Evolutionary conservation across 1,140 invertebrate species (phyloP).

Genomic region (Dendroctonus valens): DNA sequence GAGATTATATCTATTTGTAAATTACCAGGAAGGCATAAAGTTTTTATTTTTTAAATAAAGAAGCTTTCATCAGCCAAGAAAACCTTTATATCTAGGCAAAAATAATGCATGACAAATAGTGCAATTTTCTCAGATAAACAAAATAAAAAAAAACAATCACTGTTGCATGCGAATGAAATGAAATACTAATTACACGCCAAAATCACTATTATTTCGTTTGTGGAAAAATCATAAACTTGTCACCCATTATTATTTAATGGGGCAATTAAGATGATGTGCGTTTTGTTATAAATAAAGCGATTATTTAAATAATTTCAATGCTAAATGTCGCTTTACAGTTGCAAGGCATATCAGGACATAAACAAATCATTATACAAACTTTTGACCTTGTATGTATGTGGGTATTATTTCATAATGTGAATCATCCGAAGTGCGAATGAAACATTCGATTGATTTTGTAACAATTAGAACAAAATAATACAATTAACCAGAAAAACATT

Average conservation of each 20-base stretch:
- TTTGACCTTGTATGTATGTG: slow-evolving; percentile 11
- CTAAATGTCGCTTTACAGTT: slow-evolving; percentile 1
- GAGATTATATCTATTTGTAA: no score
- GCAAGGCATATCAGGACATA: not conserved
- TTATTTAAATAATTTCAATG: slow-evolving; percentile 16
- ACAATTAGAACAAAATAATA: not conserved
- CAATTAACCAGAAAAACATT: not conserved
- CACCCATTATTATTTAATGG: not conserved
- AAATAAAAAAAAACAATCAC: not conserved
- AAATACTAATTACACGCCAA: not conserved
- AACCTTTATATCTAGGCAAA: no score
- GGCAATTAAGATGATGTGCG: not conserved
- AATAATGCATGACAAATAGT: not conserved
- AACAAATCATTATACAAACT: slow-evolving; percentile 4
- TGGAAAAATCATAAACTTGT: not conserved
- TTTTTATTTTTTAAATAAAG: no score
- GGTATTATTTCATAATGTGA: slow-evolving; percentile 7
- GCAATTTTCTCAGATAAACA: not conserved
- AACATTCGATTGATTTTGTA: slow-evolving; percentile 5
- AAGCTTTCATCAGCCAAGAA: no score
- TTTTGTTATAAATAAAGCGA: slow-evolving; percentile 9
- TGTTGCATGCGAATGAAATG: not conserved
- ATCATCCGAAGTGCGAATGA: slow-evolving; percentile 7
- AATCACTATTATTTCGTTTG: not conserved
- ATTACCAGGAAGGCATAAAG: no score